A percentile compares a stretch with the other conserved stretches of the same genome.
Evolutionary conservation across 1,140 invertebrate genomes (phyloP).

Genomic region (Drosophila triauraria): DNA sequence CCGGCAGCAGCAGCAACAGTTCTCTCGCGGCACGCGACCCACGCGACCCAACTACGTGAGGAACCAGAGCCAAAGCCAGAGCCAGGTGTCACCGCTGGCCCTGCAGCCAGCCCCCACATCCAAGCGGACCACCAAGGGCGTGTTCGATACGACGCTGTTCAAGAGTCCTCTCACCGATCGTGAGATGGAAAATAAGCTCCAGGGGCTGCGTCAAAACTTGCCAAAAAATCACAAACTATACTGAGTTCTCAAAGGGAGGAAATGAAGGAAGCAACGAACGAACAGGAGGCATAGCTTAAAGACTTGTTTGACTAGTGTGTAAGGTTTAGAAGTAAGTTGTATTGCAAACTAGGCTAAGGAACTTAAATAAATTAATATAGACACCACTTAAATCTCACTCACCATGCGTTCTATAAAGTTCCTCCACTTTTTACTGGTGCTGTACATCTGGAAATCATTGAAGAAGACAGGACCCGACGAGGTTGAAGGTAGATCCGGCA

Average conservation of each 20-base stretch:
- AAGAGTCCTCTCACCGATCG: slow-evolving; percentile 70
- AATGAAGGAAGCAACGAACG: neutral
- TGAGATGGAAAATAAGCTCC: slow-evolving; percentile 54
- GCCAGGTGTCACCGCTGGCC: slow-evolving; percentile 24
- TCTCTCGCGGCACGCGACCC: slow-evolving; percentile 40
- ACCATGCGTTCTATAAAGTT: slow-evolving; percentile 87
- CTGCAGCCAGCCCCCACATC: slow-evolving; percentile 34
- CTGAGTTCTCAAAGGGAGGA: slow-evolving; percentile 19
- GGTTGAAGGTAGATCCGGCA: slow-evolving; percentile 87
- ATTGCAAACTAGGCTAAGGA: slow-evolving; percentile 18
- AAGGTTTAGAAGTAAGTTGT: slow-evolving; percentile 17
- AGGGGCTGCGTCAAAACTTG: slow-evolving; percentile 63
- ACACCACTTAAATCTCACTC: slow-evolving; percentile 34
- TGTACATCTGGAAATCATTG: slow-evolving; percentile 88
- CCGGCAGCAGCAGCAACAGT: slow-evolving; percentile 49
- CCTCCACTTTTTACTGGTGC: slow-evolving; percentile 87
- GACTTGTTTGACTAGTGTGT: slow-evolving; percentile 41
- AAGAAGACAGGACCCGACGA: slow-evolving; percentile 87
- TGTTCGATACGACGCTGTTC: slow-evolving; percentile 80
- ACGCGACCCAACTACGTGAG: slow-evolving; percentile 34
- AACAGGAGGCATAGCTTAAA: slow-evolving; percentile 34
- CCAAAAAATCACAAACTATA: slow-evolving; percentile 84
- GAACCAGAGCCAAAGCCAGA: slow-evolving; percentile 4
- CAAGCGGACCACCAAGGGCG: slow-evolving; percentile 75
- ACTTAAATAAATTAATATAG: slow-evolving; percentile 9